A percentile compares a stretch with the other conserved stretches of the same genome.
Evolutionary conservation across 2,797 vertebrate species (phyloP).

Genomic region (Halcyon badia): DNA sequence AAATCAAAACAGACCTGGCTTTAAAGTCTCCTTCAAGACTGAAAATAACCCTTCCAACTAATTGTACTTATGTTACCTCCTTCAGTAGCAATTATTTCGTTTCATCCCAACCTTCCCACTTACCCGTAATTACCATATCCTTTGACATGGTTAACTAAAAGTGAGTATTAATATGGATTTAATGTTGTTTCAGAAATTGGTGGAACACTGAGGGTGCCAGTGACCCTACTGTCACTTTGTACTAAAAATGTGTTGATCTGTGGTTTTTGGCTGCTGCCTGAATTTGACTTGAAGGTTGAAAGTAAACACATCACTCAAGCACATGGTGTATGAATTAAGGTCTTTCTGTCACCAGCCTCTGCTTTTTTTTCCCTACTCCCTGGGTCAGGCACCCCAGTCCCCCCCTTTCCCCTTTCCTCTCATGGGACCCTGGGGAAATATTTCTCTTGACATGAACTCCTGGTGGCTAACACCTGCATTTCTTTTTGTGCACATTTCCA

Average conservation of each 20-base stretch:
- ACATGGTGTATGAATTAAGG: constrained; percentile 74
- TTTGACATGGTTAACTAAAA: constrained; percentile 44
- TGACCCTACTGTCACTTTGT: constrained; percentile 41
- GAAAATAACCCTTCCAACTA: neutral
- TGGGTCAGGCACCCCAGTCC: constrained; percentile 59
- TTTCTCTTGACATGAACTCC: constrained; percentile 74
- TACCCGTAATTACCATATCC: constrained; percentile 53
- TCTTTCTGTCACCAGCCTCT: constrained; percentile 75
- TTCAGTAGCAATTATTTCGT: constrained; percentile 25
- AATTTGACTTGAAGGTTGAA: constrained; percentile 76
- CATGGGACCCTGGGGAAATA: constrained; percentile 76
- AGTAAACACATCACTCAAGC: constrained; percentile 78
- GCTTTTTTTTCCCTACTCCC: constrained; percentile 44
- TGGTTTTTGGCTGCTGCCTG: constrained; percentile 61
- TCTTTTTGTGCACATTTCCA: constrained; percentile 54
- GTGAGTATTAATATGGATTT: constrained; percentile 43
- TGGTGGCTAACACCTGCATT: constrained; percentile 72
- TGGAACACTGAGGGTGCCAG: neutral
- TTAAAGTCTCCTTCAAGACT: neutral
- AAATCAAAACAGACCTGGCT: neutral
- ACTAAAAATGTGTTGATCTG: constrained; percentile 52
- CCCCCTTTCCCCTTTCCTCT: constrained; percentile 70
- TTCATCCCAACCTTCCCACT: constrained; percentile 34
- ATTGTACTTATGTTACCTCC: constrained; percentile 40
- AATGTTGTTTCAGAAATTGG: constrained; percentile 22